phyloP scores from a whole-genome alignment of 2,113 vertebrate genomes.

The Willisornis vidua region DNA sequence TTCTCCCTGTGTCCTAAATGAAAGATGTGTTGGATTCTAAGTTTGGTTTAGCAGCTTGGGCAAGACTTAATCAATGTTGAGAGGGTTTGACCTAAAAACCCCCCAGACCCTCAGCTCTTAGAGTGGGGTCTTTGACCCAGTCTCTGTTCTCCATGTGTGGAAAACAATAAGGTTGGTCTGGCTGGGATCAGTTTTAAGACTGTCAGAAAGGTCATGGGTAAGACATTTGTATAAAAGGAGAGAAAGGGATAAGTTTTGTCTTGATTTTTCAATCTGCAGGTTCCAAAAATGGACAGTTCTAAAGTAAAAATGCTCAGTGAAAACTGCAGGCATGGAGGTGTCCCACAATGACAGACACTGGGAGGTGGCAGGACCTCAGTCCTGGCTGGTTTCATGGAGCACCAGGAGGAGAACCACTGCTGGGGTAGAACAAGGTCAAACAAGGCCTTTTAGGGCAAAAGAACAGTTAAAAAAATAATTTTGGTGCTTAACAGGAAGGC shows the following conservation, averaged over 20 bases:
- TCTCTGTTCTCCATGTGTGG: not conserved
- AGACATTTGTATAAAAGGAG: not conserved
- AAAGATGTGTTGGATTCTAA: not conserved
- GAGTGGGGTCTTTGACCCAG: not conserved
- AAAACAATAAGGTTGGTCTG: not conserved
- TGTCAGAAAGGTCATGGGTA: not conserved
- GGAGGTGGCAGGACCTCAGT: not conserved
- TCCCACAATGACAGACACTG: rapidly evolving
- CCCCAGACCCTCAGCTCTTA: not conserved
- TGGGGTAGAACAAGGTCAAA: constrained; percentile 5
- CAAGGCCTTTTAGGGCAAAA: constrained; percentile 13
- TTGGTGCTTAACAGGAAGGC: constrained; percentile 35
- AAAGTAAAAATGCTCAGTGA: not conserved
- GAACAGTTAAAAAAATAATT: constrained; percentile 25
- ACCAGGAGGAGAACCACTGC: not conserved
- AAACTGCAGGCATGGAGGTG: not conserved
- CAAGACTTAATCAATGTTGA: not conserved
- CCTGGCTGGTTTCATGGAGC: not conserved
- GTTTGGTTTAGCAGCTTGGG: not conserved
- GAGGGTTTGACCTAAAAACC: not conserved
- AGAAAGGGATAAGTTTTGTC: not conserved
- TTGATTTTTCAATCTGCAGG: not conserved
- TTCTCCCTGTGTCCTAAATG: not conserved
- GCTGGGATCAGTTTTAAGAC: not conserved
- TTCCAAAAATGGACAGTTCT: not conserved